Conservation (phyloP, 2,113 vertebrate genomes). For the Phalacrocorax brasilianus region DNA sequence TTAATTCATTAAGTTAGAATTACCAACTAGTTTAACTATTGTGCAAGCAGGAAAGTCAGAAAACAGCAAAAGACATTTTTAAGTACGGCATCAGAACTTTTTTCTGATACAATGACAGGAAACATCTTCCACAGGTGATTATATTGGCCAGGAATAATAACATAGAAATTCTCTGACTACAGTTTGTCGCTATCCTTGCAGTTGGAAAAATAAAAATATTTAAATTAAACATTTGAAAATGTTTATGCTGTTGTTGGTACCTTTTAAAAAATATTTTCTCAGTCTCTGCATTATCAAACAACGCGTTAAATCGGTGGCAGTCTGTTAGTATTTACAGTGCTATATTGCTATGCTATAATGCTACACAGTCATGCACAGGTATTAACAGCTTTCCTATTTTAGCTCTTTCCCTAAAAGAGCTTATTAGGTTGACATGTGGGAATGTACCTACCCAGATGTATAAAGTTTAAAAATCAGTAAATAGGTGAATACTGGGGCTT, state of each 20-base stretch:
- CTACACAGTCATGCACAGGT: neutral
- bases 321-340: neutral
- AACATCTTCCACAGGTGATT: neutral
- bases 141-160: neutral
- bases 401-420: neutral
- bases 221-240: neutral
- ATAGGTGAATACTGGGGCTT: neutral
- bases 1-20: neutral
- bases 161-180: neutral
- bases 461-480: neutral
- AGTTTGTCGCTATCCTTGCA: neutral
- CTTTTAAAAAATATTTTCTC: neutral
- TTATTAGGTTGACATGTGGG: neutral
- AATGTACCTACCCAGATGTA: neutral
- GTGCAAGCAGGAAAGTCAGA: neutral
- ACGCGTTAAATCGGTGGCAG: neutral
- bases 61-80: neutral
- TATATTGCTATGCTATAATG: neutral
- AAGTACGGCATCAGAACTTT: neutral
- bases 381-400: neutral
- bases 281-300: neutral
- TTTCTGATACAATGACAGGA: neutral
- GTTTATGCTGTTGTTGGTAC: rapidly evolving
- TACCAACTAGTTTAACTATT: neutral
- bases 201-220: neutral